Percentiles rank a stretch among this genome's conserved stretches.
Evolutionary conservation across 1,140 invertebrate genomes (phyloP).

Genomic region (Macrobrachium rosenbergii): DNA sequence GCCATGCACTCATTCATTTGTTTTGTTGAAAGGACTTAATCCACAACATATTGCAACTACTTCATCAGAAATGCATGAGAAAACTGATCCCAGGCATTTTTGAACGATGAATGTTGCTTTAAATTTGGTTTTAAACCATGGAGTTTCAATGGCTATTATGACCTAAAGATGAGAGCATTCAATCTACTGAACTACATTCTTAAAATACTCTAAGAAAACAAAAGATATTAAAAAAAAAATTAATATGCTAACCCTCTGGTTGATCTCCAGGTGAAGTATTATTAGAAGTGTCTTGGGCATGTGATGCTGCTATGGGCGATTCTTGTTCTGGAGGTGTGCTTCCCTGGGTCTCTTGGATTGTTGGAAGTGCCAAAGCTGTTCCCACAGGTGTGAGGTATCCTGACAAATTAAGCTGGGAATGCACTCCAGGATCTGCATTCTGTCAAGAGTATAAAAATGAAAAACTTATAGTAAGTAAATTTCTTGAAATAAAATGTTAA

Average conservation of each 20-base stretch:
- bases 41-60: too few species aligned
- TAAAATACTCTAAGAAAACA: too few species aligned
- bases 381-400: conserved; percentile 71
- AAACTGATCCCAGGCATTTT: too few species aligned
- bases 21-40: too few species aligned
- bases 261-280: conserved; percentile 6
- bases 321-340: conserved; percentile 49
- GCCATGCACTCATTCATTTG: too few species aligned
- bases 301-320: conserved; percentile 42
- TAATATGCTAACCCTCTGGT: neutral
- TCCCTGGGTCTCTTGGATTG: conserved; percentile 81
- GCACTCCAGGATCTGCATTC: conserved; percentile 93
- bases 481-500: neutral
- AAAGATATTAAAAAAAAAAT: too few species aligned
- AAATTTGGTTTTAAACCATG: too few species aligned
- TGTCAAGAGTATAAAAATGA: conserved; percentile 73
- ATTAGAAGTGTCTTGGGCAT: conserved; percentile 3
- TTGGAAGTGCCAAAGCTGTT: conserved; percentile 82
- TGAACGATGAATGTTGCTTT: too few species aligned
- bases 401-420: conserved; percentile 90
- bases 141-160: too few species aligned
- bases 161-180: too few species aligned
- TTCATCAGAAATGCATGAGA: too few species aligned
- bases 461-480: conserved; percentile 13
- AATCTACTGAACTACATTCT: too few species aligned